Evolutionary conservation across 2,113 vertebrate genomes (phyloP).

Genomic region (Neopipo cinnamomea): DNA sequence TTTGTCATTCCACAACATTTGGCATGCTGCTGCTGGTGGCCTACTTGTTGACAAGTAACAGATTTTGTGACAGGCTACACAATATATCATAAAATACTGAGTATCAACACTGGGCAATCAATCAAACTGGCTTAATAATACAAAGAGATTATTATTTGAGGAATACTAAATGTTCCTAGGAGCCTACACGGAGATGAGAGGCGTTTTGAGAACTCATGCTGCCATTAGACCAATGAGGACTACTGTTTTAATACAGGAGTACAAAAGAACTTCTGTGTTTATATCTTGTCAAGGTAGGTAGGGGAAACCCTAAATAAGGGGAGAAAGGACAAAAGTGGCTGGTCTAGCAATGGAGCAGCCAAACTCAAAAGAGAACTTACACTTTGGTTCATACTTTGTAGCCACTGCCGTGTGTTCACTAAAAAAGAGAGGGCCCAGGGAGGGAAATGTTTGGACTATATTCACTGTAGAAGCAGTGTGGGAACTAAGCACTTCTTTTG

Average conservation of each 20-base stretch:
- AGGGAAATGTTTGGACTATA: neutral
- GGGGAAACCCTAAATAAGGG: neutral
- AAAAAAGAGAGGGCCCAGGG: neutral
- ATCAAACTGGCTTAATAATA: constrained; percentile 30
- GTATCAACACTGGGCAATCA: constrained; percentile 57
- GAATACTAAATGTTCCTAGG: neutral
- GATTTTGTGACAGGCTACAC: constrained; percentile 57
- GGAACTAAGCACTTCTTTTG: neutral
- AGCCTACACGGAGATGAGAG: neutral
- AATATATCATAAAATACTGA: constrained; percentile 61
- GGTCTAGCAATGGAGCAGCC: neutral
- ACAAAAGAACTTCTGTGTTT: neutral
- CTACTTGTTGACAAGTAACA: constrained; percentile 64
- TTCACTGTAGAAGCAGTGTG: neutral
- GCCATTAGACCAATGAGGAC: neutral
- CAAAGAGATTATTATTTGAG: constrained; percentile 34
- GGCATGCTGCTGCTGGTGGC: constrained; percentile 48
- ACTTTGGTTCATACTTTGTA: constrained; percentile 26
- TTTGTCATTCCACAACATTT: constrained; percentile 59
- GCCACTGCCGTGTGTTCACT: neutral
- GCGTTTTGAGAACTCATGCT: neutral
- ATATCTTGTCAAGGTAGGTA: neutral
- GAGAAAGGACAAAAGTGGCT: neutral
- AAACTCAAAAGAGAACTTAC: neutral
- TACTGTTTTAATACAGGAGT: neutral